Base-by-base conservation (phyloP, 92 coral and sea anemone genomes). In the Porites lobata region DNA sequence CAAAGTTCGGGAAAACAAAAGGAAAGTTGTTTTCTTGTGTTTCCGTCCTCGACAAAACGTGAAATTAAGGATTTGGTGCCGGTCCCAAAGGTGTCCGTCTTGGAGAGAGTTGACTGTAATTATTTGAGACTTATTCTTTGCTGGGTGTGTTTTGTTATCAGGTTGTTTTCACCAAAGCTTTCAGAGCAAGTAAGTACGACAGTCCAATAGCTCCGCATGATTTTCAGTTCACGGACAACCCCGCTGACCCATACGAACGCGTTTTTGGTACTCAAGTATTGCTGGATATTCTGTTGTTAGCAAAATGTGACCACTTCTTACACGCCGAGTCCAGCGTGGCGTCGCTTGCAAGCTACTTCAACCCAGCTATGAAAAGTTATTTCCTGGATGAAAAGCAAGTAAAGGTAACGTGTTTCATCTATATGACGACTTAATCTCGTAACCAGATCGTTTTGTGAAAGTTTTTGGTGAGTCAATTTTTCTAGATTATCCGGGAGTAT, bases 271-370 rank as follows among this genome's bases (percentile, higher is more conserved):
- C 88, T 19, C 89, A 94, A 69, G 96, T 94, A 32, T 79, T 94
- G 50, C 47, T 78, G 17, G 96, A 94, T 51, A 91, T 94, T 72
- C 90, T 94, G 58, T 59, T 94, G 75, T 72, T 94, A 87, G 90
- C 96, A 14, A 94, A 75, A 73, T 92, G 93, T 76, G 76, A 86
- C 77, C 84, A 82, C 64, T 94, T 94, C 61, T 76, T 94, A 80
- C 96, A 94, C 69, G 82, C 90, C 43, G 96, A 94, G 78, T 94
- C 96, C 68, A 92, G 96, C 67, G 96, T 94, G 47, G 89, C 96
- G 17, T 73, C 95, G 7, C 79, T 94, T 56, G 94, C 93, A 50
- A 75, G 78, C 51, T 94, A 91, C 68, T 94, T 94, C 89, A 94
- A 94, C 66, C 96, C 95, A n/a, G 32, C 82, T 53, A 86, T 92